Conservation (phyloP, 2,797 vertebrate species). For the Tachyglossus aculeatus region DNA sequence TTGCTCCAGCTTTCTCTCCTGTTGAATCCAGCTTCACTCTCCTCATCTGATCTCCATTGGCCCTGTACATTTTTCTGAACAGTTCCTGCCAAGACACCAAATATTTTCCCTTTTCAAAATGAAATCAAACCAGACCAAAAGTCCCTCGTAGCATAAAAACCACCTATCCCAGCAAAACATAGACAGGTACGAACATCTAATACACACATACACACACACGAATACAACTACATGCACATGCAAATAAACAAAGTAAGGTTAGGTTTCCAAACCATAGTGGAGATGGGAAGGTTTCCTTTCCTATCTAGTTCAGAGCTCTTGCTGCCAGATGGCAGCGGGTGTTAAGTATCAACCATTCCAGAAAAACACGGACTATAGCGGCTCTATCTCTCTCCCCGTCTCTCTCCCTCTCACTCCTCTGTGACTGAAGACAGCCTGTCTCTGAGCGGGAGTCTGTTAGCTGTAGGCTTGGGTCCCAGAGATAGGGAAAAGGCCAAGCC, state of each 20-base stretch:
- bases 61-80: background rate
- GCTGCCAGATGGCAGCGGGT: background rate
- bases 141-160: background rate
- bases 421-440: background rate
- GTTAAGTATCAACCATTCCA: background rate
- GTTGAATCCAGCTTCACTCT: background rate
- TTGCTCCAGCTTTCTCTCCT: background rate
- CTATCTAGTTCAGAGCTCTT: background rate
- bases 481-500: background rate
- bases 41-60: background rate
- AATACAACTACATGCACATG: too few relatives aligned
- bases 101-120: background rate
- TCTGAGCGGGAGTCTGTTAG: background rate
- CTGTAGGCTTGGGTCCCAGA: background rate
- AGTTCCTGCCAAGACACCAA: background rate
- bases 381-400: background rate
- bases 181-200: too few relatives aligned
- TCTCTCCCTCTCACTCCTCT: background rate
- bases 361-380: background rate
- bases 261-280: too few relatives aligned
- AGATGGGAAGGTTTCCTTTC: background rate
- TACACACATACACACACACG: too few relatives aligned
- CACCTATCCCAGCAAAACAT: too few relatives aligned
- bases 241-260: too few relatives aligned
- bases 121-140: background rate